Percentiles rank a stretch among this genome's conserved stretches.
Evolutionary conservation across 2,113 vertebrate species (phyloP).

Genomic region (Lichenostomus cassidix): DNA sequence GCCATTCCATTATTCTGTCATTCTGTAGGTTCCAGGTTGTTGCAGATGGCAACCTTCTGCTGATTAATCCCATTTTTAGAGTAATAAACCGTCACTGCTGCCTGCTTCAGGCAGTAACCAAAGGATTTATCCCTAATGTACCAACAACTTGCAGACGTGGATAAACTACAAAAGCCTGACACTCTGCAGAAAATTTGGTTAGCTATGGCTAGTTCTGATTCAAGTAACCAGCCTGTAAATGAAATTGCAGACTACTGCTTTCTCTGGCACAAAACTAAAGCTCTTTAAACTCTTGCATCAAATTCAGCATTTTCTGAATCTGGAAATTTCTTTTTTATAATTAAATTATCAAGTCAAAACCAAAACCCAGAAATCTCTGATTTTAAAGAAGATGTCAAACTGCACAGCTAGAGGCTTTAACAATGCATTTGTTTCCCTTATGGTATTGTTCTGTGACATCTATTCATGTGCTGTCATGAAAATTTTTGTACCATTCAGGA

Average conservation of each 20-base stretch:
- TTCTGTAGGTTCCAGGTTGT: background rate
- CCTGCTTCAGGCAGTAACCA: background rate
- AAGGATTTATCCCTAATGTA: background rate
- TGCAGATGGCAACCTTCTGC: background rate
- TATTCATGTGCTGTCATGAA: background rate
- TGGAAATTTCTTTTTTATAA: background rate
- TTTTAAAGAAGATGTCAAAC: background rate
- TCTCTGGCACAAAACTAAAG: background rate
- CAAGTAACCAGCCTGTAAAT: background rate
- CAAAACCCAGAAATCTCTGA: background rate
- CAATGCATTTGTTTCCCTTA: background rate
- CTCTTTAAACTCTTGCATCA: background rate
- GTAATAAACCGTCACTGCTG: background rate
- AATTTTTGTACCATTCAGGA: background rate
- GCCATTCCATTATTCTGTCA: background rate
- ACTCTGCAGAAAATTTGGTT: background rate
- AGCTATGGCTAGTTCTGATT: background rate
- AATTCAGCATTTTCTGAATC: background rate
- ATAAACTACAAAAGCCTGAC: background rate
- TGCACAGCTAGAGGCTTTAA: background rate
- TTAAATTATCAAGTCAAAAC: background rate
- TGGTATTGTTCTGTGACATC: background rate
- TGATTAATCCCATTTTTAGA: background rate
- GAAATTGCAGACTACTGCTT: background rate
- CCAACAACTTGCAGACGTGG: background rate